Base-by-base conservation (phyloP, 1,140 invertebrate genomes). In the Drosophila ironensis region DNA sequence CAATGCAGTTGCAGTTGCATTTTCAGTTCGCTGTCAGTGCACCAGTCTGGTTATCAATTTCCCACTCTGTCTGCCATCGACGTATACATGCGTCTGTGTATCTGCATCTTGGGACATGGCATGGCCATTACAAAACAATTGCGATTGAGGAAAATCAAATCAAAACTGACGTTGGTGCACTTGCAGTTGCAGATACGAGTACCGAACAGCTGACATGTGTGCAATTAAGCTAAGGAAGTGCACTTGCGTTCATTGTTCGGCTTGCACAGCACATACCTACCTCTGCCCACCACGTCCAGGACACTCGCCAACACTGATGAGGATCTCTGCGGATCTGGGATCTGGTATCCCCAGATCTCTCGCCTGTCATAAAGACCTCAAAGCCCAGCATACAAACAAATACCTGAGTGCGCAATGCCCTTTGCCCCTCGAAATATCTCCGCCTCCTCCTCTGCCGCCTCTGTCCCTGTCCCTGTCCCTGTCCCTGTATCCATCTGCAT, bases 41-140 rank as follows among this genome's bases (percentile, higher is more conserved):
- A 12, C 54, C 52, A 63, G 76, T 51, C 61, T 84, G 73, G 48
- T 78, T 82, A 82, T 82, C 69, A 80, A 80, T 80, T 78, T 78
- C 22, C 54, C 56, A 70, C 64, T 40, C 35, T 7, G 44, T 53
- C 12, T 47, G 33, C 17, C 33, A 12, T 33, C 11, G 11, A 12
- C 30, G 19, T 17, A 20, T 45, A 9, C 9, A 0, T 46, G 20
- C 47, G 4, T 20, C 14, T 33, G 14, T 41, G 12, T 14, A 14
- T 12, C 2, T 30, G 20, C 44, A 9, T 24, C 24, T 42, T 73
- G 37, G n/a, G 33, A 48, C 37, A 56, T 63, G 63, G 54, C 53
- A 51, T 57, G 81, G 53, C 57, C 69, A 84, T 84, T 84, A 84
- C 80, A 86, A 84, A 84, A 86, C 80, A 84, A 84, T 84, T 84